Percentiles rank a stretch among this genome's conserved stretches.
Conservation (phyloP, 2,888 invertebrate species). For the Euplexia lucipara region DNA sequence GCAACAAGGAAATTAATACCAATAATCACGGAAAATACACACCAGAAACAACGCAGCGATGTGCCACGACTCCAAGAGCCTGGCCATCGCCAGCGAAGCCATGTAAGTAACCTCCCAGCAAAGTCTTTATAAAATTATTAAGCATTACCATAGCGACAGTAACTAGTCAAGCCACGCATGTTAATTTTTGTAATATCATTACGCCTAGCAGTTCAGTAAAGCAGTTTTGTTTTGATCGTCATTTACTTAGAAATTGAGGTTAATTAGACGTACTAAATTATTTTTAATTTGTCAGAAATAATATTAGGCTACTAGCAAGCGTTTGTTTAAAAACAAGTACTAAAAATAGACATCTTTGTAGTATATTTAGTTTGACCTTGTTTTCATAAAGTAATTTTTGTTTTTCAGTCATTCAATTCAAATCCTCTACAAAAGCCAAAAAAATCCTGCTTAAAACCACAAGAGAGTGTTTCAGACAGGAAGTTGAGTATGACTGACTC, state of each 20-base stretch:
- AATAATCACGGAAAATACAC: conserved; percentile 92
- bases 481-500: conserved; percentile 85
- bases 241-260: conserved; percentile 28
- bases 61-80: conserved; percentile 85
- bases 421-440: conserved; percentile 82
- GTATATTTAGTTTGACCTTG: conserved; percentile 16
- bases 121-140: conserved; percentile 36
- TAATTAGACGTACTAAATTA: not conserved
- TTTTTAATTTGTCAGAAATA: not conserved
- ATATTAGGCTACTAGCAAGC: not conserved
- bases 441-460: conserved; percentile 83
- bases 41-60: conserved; percentile 87
- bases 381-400: conserved; percentile 43
- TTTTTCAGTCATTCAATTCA: conserved; percentile 87
- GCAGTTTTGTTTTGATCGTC: conserved; percentile 28
- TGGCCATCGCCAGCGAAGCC: conserved; percentile 90
- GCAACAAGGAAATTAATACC: conserved; percentile 90
- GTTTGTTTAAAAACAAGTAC: conserved; percentile 34
- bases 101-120: conserved; percentile 83
- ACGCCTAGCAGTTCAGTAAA: conserved; percentile 12
- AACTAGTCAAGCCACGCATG: conserved; percentile 62
- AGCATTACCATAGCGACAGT: conserved; percentile 71
- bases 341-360: conserved; percentile 1
- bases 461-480: conserved; percentile 79
- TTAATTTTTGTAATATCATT: conserved; percentile 21